Evolutionary conservation across 2,888 invertebrate species (phyloP).

Genomic region (Gisinianus flammeolus): DNA sequence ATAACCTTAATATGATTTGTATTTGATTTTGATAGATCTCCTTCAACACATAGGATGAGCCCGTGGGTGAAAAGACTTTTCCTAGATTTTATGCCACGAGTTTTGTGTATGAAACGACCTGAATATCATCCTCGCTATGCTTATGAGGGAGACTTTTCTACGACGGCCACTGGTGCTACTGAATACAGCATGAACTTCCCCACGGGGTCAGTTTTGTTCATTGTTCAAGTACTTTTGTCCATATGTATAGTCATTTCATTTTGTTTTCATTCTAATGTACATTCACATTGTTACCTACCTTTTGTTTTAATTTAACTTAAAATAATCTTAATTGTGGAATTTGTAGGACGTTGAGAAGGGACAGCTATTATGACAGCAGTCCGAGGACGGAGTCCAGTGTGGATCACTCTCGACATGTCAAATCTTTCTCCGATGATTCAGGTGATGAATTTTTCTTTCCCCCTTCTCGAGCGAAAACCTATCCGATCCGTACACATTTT

Average conservation of each 20-base stretch:
- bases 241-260: not conserved
- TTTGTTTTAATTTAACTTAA: not conserved
- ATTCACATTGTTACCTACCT: not conserved
- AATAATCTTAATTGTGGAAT: not conserved
- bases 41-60: conserved; percentile 93
- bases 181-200: conserved; percentile 55
- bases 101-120: conserved; percentile 89
- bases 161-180: conserved; percentile 38
- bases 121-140: conserved; percentile 76
- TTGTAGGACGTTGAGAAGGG: conserved; percentile 50
- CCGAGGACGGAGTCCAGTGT: conserved; percentile 57
- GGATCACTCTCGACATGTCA: conserved; percentile 57
- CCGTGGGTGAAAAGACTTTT: conserved; percentile 87
- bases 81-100: conserved; percentile 88
- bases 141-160: conserved; percentile 75
- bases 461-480: no score
- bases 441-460: conserved; percentile 35
- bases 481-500: no score
- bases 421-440: conserved; percentile 57
- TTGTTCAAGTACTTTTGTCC: not conserved
- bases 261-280: not conserved
- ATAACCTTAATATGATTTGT: no score
- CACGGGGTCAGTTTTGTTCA: conserved; percentile 46
- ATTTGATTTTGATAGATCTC: no score
- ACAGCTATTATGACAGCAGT: conserved; percentile 57